A percentile compares a stretch with the other conserved stretches of the same genome.
These are phyloP conservation scores for Lasius fuliginosus DNA, from an alignment of 2,888 invertebrate genomes.

Conservation along the genomic window DNA sequence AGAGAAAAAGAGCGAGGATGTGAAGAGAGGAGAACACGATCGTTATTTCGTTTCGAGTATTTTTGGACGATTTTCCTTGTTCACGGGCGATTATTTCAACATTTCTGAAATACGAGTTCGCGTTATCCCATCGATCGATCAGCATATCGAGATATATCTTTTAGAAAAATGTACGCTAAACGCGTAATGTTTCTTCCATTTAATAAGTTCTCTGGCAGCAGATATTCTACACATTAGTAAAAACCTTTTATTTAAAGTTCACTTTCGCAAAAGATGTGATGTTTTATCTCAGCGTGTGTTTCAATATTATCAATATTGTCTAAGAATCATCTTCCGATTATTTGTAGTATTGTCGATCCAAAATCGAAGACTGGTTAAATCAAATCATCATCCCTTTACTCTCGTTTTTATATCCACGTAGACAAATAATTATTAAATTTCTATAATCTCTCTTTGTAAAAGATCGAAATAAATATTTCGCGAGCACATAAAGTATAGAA, in stretches of 20 bases:
- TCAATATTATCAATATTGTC: constrained; percentile 4
- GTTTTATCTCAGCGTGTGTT: neutral
- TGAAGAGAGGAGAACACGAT: too few species aligned
- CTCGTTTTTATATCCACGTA: neutral
- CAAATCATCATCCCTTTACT: constrained; percentile 1
- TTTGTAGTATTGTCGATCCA: neutral
- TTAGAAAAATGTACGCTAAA: neutral
- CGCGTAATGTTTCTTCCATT: constrained; percentile 11
- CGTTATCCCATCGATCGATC: constrained; percentile 24
- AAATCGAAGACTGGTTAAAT: neutral
- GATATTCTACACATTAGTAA: neutral
- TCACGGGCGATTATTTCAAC: constrained; percentile 33
- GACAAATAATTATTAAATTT: constrained; percentile 3
- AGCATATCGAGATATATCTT: neutral
- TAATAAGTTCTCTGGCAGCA: constrained; percentile 7
- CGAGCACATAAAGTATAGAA: neutral
- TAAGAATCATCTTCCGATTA: neutral
- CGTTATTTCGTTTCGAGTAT: constrained; percentile 27
- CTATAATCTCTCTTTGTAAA: neutral
- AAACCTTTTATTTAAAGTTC: neutral
- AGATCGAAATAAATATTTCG: neutral
- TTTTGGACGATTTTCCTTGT: constrained; percentile 10
- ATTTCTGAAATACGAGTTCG: constrained; percentile 4
- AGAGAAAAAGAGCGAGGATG: neutral
- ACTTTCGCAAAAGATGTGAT: neutral